Conservation (phyloP, 2,113 vertebrate genomes). For the Eleginops maclovinus region DNA sequence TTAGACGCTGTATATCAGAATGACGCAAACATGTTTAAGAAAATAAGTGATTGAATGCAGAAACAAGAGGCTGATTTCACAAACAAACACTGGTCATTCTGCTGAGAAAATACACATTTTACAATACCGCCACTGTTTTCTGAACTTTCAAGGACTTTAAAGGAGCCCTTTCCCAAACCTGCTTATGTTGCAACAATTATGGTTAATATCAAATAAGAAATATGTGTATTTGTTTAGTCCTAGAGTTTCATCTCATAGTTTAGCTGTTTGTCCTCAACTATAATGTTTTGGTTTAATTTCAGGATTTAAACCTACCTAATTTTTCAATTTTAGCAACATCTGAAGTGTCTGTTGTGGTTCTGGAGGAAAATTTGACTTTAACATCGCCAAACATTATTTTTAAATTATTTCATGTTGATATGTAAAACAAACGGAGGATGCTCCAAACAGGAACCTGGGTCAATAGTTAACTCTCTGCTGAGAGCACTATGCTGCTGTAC, state of each 20-base stretch:
- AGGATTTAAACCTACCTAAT: neutral
- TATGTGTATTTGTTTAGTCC: no score
- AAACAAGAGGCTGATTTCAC: neutral
- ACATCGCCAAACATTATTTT: neutral
- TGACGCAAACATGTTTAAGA: neutral
- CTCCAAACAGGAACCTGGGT: slow-evolving; percentile 15
- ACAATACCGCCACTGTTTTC: neutral
- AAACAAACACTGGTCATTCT: slow-evolving; percentile 2
- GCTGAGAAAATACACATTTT: neutral
- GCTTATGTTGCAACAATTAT: no score
- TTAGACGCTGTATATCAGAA: neutral
- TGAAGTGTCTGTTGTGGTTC: neutral
- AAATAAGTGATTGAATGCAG: no score
- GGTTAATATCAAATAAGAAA: no score
- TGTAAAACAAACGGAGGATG: slow-evolving; percentile 1
- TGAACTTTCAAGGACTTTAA: neutral
- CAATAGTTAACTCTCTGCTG: slow-evolving; percentile 4
- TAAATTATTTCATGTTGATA: neutral
- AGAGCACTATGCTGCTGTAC: slow-evolving; percentile 19
- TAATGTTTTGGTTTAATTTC: neutral
- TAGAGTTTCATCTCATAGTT: no score
- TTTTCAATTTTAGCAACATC: neutral
- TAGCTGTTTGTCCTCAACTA: neutral
- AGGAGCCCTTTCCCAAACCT: neutral
- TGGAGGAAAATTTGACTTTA: neutral